Evolutionary conservation across 2,888 invertebrate genomes (phyloP).

Genomic region (Chalcis sispes): DNA sequence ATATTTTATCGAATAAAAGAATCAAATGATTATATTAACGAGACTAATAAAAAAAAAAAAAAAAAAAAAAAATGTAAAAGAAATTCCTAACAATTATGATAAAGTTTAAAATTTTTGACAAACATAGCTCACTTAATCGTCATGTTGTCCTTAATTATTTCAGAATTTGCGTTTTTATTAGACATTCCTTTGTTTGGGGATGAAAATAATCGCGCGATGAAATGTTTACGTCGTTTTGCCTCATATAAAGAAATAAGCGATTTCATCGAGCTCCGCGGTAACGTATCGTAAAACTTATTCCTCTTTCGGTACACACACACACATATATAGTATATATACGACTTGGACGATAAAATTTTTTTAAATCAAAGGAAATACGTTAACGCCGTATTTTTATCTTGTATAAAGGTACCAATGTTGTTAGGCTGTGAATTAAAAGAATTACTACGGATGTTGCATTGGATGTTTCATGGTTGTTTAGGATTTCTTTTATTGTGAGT

Average conservation of each 20-base stretch:
- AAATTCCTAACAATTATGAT: no score
- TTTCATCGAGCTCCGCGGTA: not conserved
- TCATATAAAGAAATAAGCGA: conserved; percentile 24
- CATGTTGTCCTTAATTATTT: no score
- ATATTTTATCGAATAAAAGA: no score
- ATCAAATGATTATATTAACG: no score
- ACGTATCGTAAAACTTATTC: conserved; percentile 34
- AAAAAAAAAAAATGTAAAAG: no score
- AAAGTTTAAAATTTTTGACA: no score
- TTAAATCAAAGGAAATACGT: conserved; percentile 33
- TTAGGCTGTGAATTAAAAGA: conserved; percentile 29
- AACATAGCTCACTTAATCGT: no score
- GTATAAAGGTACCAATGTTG: not conserved
- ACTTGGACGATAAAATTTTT: no score
- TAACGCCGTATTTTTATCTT: conserved; percentile 12
- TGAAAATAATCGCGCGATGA: conserved; percentile 45
- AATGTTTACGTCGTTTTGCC: conserved; percentile 50
- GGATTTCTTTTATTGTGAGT: conserved; percentile 1
- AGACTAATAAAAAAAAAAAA: no score
- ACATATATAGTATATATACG: no score
- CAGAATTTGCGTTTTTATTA: conserved; percentile 63
- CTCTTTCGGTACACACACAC: not conserved
- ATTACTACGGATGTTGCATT: not conserved
- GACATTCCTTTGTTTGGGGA: conserved; percentile 64
- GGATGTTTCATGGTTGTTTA: not conserved